A percentile compares a stretch with the other conserved stretches of the same genome.
Evolutionary conservation across 2,797 vertebrate species (phyloP).

Genomic region (Notamacropus eugenii): DNA sequence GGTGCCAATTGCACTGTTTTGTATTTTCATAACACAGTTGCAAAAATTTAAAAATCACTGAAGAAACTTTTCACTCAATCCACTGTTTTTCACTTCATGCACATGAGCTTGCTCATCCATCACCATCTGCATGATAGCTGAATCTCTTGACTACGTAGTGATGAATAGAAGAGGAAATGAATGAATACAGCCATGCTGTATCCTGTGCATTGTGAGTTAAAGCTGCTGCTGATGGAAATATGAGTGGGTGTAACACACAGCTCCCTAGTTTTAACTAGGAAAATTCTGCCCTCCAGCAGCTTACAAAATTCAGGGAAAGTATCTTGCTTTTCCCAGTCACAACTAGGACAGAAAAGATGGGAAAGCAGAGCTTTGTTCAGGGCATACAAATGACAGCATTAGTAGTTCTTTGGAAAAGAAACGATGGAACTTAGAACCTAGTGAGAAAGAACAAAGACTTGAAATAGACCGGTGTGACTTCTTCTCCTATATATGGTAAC

Average conservation of each 20-base stretch:
- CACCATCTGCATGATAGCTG: neutral
- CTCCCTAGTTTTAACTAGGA: neutral
- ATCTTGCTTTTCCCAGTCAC: neutral
- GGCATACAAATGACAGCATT: neutral
- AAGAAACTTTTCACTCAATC: neutral
- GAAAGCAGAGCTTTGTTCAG: neutral
- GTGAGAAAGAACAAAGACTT: neutral
- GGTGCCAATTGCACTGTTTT: neutral
- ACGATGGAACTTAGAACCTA: neutral
- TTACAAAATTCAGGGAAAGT: neutral
- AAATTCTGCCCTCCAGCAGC: neutral
- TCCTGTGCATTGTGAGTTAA: neutral
- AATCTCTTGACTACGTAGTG: neutral
- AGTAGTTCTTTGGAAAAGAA: neutral
- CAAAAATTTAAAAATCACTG: neutral
- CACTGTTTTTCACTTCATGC: neutral
- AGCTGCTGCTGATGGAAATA: neutral
- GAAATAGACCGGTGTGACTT: neutral
- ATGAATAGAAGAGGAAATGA: neutral
- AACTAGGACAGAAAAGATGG: neutral
- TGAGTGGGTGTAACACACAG: neutral
- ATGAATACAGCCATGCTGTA: neutral
- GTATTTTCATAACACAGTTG: neutral
- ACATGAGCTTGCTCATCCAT: neutral
- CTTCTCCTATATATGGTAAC: neutral